phyloP scores from a whole-genome alignment of 2,888 invertebrate species.

The Autographa gamma region DNA sequence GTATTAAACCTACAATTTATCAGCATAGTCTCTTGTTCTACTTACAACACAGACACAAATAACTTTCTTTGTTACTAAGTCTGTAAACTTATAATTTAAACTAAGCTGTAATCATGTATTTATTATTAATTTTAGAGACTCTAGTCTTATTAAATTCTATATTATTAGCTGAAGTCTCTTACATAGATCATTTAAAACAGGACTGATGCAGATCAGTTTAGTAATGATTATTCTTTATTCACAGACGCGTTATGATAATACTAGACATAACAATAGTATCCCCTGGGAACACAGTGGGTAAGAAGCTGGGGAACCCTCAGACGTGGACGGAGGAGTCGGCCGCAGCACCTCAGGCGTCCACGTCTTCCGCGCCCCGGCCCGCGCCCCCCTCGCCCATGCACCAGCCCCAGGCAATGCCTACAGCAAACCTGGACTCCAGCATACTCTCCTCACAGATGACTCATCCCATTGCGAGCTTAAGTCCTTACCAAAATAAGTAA shows the following conservation, averaged over 20 bases:
- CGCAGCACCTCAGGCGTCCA: constrained; percentile 62
- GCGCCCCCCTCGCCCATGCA: constrained; percentile 57
- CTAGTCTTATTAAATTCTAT: too few relatives aligned
- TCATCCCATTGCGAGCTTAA: constrained; percentile 95
- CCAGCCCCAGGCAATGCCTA: constrained; percentile 59
- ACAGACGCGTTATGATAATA: constrained; percentile 95
- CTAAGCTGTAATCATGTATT: too few relatives aligned
- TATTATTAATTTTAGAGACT: too few relatives aligned
- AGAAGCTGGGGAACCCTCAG: constrained; percentile 94
- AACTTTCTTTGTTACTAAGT: too few relatives aligned
- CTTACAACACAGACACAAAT: too few relatives aligned
- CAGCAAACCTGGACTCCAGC: constrained; percentile 77
- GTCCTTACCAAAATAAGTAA: constrained; percentile 97
- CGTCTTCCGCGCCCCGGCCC: constrained; percentile 64
- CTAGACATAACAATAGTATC: constrained; percentile 93
- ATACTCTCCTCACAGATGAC: constrained; percentile 86
- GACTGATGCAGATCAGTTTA: not conserved
- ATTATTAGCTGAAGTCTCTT: too few relatives aligned
- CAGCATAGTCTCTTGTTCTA: too few relatives aligned
- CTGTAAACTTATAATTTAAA: too few relatives aligned
- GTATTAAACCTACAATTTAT: too few relatives aligned
- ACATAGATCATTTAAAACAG: too few relatives aligned
- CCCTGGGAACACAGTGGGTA: constrained; percentile 92
- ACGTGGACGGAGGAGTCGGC: constrained; percentile 88
- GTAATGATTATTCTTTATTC: constrained; percentile 48